Percentiles rank a stretch among this genome's conserved stretches.
These are phyloP conservation scores for Pimpla rufipes DNA, from an alignment of 2,888 invertebrate genomes.

Conservation along the genomic window DNA sequence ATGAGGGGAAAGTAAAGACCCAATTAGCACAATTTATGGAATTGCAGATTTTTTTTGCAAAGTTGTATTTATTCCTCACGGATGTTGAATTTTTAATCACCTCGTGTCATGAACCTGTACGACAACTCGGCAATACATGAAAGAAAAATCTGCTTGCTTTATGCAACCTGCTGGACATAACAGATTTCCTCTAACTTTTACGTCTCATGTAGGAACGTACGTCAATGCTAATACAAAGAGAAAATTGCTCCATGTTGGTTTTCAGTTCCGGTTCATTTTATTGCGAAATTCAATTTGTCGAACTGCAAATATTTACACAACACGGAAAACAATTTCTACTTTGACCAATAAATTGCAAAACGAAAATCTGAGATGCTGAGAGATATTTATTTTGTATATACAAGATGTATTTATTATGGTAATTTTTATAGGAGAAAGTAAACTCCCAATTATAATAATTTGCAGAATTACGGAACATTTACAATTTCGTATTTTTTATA, in stretches of 20 bases:
- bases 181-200: constrained; percentile 17
- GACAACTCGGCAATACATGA: background rate
- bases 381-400: background rate
- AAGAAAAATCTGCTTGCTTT: constrained; percentile 16
- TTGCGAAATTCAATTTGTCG: background rate
- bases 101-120: background rate
- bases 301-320: background rate
- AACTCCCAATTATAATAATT: background rate
- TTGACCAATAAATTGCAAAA: background rate
- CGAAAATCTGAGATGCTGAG: no score
- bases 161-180: constrained; percentile 10
- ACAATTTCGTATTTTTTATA: background rate
- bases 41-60: background rate
- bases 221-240: background rate
- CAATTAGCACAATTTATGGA: no score
- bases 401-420: background rate
- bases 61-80: background rate
- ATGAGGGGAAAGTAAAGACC: no score
- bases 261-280: no score
- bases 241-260: no score
- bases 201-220: no score
- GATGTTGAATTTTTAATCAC: no score
- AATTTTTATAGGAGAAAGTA: background rate
- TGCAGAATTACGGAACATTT: background rate
- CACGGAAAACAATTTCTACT: background rate